Evolutionary conservation across 2,888 invertebrate genomes (phyloP).

Genomic region (Callinectes sapidus): DNA sequence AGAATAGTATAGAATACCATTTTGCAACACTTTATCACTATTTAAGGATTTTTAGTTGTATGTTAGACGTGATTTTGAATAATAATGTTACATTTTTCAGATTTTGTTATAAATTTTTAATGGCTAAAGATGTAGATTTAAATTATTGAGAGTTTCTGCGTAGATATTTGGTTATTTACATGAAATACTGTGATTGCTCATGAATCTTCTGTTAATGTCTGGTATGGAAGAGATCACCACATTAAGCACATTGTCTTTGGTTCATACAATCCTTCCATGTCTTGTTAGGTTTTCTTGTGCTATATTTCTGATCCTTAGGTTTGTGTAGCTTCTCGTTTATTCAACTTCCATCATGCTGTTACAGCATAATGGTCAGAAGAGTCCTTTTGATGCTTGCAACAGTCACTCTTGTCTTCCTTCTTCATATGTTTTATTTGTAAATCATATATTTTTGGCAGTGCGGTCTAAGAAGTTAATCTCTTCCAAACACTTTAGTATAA

Average conservation of each 20-base stretch:
- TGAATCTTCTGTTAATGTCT: no score
- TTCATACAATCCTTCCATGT: no score
- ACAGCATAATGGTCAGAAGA: not conserved
- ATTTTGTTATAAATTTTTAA: not conserved
- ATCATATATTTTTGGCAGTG: not conserved
- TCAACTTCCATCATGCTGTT: not conserved
- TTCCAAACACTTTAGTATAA: not conserved
- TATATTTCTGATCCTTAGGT: not conserved
- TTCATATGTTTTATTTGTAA: not conserved
- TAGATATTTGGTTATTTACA: no score
- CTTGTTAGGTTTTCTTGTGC: not conserved
- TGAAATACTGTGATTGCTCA: no score
- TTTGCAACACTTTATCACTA: not conserved
- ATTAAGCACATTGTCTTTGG: not conserved
- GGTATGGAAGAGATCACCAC: not conserved
- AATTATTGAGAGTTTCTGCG: not conserved
- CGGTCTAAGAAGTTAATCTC: not conserved
- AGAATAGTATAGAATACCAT: not conserved
- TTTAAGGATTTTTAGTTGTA: not conserved
- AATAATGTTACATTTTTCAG: not conserved
- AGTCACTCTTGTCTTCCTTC: not conserved
- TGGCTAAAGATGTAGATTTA: not conserved
- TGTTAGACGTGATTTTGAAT: not conserved
- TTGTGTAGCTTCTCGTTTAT: not conserved
- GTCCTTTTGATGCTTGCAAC: no score